Conservation (phyloP, 2,888 invertebrate genomes). For the Artemia sp. region DNA sequence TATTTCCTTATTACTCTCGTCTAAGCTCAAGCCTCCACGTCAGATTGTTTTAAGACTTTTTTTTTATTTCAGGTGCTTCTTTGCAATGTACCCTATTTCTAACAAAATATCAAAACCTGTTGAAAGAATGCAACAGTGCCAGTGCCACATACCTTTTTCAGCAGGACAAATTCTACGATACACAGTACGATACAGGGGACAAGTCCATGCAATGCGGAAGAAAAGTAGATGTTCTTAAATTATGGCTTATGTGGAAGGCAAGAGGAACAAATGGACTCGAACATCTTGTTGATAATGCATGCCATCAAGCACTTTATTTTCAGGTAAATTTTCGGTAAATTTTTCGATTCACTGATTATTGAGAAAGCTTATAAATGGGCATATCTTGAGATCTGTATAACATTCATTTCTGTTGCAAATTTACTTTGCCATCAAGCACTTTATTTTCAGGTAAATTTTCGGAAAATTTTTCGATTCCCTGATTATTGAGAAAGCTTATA, state of each 20-base stretch:
- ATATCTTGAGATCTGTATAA: not conserved
- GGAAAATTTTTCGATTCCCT: no score
- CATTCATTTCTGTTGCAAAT: no score
- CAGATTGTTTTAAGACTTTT: no score
- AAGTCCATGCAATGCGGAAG: constrained; percentile 82
- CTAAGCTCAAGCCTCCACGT: no score
- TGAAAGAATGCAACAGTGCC: constrained; percentile 50
- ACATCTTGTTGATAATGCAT: constrained; percentile 44
- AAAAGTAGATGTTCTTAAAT: constrained; percentile 76
- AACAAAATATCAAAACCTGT: constrained; percentile 40
- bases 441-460: constrained; percentile 27
- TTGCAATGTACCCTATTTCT: constrained; percentile 57
- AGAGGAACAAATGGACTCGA: constrained; percentile 46
- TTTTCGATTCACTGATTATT: no score
- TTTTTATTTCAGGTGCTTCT: constrained; percentile 43
- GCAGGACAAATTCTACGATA: constrained; percentile 66
- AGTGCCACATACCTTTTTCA: constrained; percentile 61
- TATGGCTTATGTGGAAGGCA: constrained; percentile 83
- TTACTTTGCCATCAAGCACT: constrained; percentile 39
- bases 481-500: not conserved
- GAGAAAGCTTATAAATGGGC: constrained; percentile 17
- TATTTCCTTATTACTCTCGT: no score
- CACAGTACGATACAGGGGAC: constrained; percentile 59
- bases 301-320: constrained; percentile 40
- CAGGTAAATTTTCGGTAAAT: not conserved